Evolutionary conservation across 2,888 invertebrate genomes (phyloP).

Genomic region (Drosophila mettleri): DNA sequence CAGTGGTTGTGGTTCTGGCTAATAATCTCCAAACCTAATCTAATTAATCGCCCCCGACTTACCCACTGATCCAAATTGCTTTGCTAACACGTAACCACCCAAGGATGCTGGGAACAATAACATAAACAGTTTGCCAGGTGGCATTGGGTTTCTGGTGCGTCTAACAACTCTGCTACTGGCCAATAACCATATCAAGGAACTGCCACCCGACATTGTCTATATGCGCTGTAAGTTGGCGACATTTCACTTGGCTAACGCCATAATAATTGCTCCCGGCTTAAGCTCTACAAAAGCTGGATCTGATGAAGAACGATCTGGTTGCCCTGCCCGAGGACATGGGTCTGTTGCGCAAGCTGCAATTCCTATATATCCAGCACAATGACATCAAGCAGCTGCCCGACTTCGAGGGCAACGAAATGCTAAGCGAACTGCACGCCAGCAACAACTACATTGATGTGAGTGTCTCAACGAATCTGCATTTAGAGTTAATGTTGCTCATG

Average conservation of each 20-base stretch:
- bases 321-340: conserved; percentile 88
- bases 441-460: conserved; percentile 92
- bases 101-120: conserved; percentile 93
- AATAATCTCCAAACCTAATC: background rate
- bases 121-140: conserved; percentile 90
- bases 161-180: conserved; percentile 90
- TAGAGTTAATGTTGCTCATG: background rate
- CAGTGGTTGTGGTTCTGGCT: conserved; percentile 48
- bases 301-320: conserved; percentile 90
- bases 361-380: conserved; percentile 93
- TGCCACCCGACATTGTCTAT: conserved; percentile 93
- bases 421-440: conserved; percentile 93
- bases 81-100: conserved; percentile 44
- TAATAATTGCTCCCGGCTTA: conserved; percentile 19
- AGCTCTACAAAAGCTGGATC: conserved; percentile 89
- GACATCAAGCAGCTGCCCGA: conserved; percentile 91
- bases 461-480: background rate
- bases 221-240: conserved; percentile 89
- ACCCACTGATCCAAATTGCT: conserved; percentile 41
- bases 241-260: background rate
- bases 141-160: conserved; percentile 93
- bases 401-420: conserved; percentile 90
- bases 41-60: conserved; percentile 5
- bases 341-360: conserved; percentile 90
- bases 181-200: conserved; percentile 90